Percentiles rank a stretch among this genome's conserved stretches.
Conservation (phyloP, 2,797 vertebrate genomes). For the Eutrigla gurnardus region DNA sequence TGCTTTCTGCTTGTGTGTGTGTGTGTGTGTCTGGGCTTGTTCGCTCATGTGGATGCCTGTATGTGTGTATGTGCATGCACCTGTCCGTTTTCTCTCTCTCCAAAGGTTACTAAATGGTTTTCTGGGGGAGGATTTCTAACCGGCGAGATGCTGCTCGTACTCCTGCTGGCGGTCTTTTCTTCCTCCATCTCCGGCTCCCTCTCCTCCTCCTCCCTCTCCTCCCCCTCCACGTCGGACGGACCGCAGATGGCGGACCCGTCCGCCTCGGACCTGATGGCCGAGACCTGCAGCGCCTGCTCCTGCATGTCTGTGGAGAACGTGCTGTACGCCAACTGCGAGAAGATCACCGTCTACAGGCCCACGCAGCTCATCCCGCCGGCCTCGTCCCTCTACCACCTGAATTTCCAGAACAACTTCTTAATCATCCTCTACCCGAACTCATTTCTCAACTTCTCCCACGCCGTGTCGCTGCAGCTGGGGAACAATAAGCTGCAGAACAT, state of each 20-base stretch:
- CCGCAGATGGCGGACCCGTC: conserved; percentile 72
- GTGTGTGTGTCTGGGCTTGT: conserved; percentile 19
- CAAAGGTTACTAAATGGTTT: conserved; percentile 88
- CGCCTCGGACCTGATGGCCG: conserved; percentile 87
- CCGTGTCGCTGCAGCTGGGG: conserved; percentile 96
- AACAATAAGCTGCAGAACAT: conserved; percentile 99
- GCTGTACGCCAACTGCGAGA: conserved; percentile 98
- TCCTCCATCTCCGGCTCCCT: conserved; percentile 77
- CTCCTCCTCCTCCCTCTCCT: conserved; percentile 76
- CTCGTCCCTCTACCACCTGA: conserved; percentile 97
- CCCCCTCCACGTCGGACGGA: conserved; percentile 71
- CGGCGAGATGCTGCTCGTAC: conserved; percentile 97
- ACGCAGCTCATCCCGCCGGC: conserved; percentile 95
- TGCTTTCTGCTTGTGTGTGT: conserved; percentile 26
- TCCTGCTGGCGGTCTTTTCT: conserved; percentile 94
- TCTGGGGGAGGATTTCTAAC: conserved; percentile 91
- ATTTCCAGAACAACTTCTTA: conserved; percentile 98
- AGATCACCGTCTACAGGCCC: conserved; percentile 95
- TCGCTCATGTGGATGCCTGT: conserved; percentile 16
- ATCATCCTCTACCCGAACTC: conserved; percentile 97
- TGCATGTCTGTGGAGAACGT: conserved; percentile 98
- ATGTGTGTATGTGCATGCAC: conserved; percentile 42
- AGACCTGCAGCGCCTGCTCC: conserved; percentile 97
- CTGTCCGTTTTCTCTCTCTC: conserved; percentile 54
- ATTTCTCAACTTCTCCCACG: conserved; percentile 97